Base-by-base conservation (phyloP, 1,140 invertebrate genomes). In the Pseudachorutes palmiensis region DNA sequence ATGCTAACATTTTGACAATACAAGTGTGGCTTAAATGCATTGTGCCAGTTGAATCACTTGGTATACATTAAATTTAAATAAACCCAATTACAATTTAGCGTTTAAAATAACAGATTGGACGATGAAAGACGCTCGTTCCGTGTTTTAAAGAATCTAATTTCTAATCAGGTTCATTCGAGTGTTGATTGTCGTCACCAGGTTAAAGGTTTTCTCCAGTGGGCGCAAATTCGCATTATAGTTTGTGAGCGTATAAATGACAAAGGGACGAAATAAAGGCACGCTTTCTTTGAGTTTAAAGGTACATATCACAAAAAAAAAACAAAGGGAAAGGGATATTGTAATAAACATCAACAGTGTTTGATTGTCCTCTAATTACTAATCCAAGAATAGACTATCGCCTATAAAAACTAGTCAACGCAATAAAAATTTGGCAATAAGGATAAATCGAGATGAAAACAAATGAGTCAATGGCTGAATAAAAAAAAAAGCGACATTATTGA, bases 51-150 rank as follows among this genome's bases (percentile, higher is more conserved):
- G n/a, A n/a, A n/a, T n/a, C n/a, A n/a, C n/a, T n/a, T 45, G 36
- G 9, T 45, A 45, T 45, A 45, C 9, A 45, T 45, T 45, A 45
- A 45, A 45, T n/a, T n/a, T n/a, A n/a, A 45, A 9, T 45, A 45
- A 19, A 9, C 36, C 19, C 9, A 45, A 45, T 45, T 12, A 45
- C 36, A 12, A 45, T 45, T 45, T 19, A 12, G 36, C 9, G 36
- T 9, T 45, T 45, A 12, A 9, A 19, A 12, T 9, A 45, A 45
- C 9, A 45, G 36, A 45, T 45, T 45, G 19, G 9, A 12, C 19
- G 9, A 45, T 55, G 51, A 55, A 55, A 55, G 51, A 55, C 51
- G 51, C 51, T 55, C 51, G 12, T 14, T 55, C 51, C 24, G 24
- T 22, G 9, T 55, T 26, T 24, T 14, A 55, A 55, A 55, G 24